Percentiles rank a stretch among this genome's conserved stretches.
These are phyloP conservation scores for Archivesica marissinica DNA, from an alignment of 1,140 invertebrate species.

Conservation along the genomic window DNA sequence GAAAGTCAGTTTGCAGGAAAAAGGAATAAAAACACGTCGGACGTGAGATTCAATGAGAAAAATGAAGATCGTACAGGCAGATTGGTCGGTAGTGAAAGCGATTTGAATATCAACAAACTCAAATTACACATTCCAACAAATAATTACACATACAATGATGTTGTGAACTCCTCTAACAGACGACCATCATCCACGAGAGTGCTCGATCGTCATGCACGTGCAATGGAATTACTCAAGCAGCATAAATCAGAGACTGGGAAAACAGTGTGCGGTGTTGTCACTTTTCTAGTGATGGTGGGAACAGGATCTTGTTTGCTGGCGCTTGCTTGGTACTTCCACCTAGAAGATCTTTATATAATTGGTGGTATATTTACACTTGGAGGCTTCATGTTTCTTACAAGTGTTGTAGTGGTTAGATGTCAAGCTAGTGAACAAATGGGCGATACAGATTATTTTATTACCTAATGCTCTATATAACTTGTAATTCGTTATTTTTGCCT, in stretches of 20 bases:
- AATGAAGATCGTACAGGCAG: not conserved
- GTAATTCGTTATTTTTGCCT: too few species aligned
- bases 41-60: not conserved
- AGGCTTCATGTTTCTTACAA: not conserved
- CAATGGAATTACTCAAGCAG: slow-evolving; percentile 20
- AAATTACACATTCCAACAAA: not conserved
- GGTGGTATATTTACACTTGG: slow-evolving; percentile 8
- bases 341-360: not conserved
- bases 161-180: not conserved
- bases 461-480: slow-evolving; percentile 23
- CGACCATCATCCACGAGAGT: not conserved
- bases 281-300: slow-evolving; percentile 1
- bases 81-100: not conserved
- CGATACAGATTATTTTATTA: slow-evolving; percentile 23
- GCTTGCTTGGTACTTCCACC: not conserved
- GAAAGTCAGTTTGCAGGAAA: not conserved
- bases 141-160: not conserved
- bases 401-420: not conserved
- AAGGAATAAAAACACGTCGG: not conserved
- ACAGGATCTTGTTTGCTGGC: not conserved
- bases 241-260: slow-evolving; percentile 24
- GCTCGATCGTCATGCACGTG: not conserved
- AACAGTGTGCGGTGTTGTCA: slow-evolving; percentile 13
- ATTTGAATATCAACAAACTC: not conserved
- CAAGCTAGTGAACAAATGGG: not conserved